Evolutionary conservation across 2,888 invertebrate species (phyloP).

Genomic region (Eupithecia dodoneata): DNA sequence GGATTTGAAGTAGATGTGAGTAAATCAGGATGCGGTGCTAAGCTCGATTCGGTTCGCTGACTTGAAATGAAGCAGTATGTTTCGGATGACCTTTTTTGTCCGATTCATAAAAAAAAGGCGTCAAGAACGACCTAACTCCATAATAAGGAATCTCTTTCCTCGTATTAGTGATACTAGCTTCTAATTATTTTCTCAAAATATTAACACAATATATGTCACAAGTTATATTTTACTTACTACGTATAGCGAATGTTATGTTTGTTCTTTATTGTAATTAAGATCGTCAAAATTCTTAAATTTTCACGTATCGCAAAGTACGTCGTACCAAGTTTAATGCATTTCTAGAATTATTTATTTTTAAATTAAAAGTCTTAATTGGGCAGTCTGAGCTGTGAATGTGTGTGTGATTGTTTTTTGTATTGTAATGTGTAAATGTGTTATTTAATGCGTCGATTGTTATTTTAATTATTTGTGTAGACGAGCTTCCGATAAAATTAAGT

Average conservation of each 20-base stretch:
- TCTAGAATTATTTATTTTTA: conserved; percentile 82
- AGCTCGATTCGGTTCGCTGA: conserved; percentile 61
- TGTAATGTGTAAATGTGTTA: conserved; percentile 79
- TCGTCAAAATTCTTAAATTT: conserved; percentile 70
- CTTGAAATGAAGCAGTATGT: conserved; percentile 80
- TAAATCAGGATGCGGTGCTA: conserved; percentile 67
- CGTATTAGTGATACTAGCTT: conserved; percentile 83
- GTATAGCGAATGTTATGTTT: conserved; percentile 80
- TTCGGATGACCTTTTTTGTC: conserved; percentile 81
- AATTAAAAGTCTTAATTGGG: conserved; percentile 75
- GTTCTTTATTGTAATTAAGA: conserved; percentile 78
- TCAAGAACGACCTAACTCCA: conserved; percentile 63
- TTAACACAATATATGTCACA: conserved; percentile 82
- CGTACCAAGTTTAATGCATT: conserved; percentile 84
- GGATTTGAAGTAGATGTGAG: conserved; percentile 47
- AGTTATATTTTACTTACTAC: conserved; percentile 72
- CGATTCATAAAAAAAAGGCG: conserved; percentile 66
- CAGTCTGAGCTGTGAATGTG: conserved; percentile 80
- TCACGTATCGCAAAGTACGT: conserved; percentile 66
- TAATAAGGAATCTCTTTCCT: conserved; percentile 80
- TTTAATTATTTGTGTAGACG: conserved; percentile 62
- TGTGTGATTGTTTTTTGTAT: conserved; percentile 66
- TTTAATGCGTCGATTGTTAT: conserved; percentile 79
- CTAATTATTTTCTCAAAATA: conserved; percentile 79
- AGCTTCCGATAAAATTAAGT: conserved; percentile 66